Evolutionary conservation across 2,113 vertebrate genomes (phyloP), one percentile per base, ranked within the genome.

Genomic region (Ardeotis arabs): DNA sequence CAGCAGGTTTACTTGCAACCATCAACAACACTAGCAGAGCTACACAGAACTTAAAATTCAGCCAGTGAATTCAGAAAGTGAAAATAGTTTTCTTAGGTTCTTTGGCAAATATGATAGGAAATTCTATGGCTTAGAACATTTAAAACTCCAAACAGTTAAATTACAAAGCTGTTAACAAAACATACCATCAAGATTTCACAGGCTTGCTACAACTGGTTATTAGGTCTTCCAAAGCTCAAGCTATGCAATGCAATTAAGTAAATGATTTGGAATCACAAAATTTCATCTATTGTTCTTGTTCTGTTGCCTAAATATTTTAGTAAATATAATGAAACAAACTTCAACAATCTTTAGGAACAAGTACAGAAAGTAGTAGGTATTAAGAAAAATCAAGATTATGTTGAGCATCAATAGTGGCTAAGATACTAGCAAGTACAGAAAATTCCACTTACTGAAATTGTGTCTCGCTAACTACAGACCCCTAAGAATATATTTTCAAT

Each of bases 261-360:
- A 91, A 89, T 66, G 0, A 86, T 39, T 29, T 29, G 12, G 33
- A 92, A 81, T 70, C 27, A 59, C 12, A 80, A 69, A 68, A 86
- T 37, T 75, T 95, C 14, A 67, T 25, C 35, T 59, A 22, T 25
- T 31, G 14, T 63, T 93, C 49, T 77, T 89, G 20, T 52, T 84
- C 68, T 84, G 21, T 39, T 93, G 62, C 29, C 58, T 90, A 79
- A 87, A 44, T 85, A 82, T 79, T 94, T 94, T 53, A 89, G 76
- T 53, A 95, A 91, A 90, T 41, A 37, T 4, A 79, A 85, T 27
- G 4, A 91, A 83, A 76, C 15, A 2, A 85, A 59, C 15, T 66
- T 74, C 23, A 82, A 49, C 37, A 14, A 17, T 73, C 31, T 67
- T 90, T 80, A 90, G 28, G 25, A 85, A 27, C 41, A 6, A 84